Evolutionary conservation across 2,888 invertebrate genomes (phyloP), one percentile per base, ranked within the genome.

Genomic region (Apoderus coryli): DNA sequence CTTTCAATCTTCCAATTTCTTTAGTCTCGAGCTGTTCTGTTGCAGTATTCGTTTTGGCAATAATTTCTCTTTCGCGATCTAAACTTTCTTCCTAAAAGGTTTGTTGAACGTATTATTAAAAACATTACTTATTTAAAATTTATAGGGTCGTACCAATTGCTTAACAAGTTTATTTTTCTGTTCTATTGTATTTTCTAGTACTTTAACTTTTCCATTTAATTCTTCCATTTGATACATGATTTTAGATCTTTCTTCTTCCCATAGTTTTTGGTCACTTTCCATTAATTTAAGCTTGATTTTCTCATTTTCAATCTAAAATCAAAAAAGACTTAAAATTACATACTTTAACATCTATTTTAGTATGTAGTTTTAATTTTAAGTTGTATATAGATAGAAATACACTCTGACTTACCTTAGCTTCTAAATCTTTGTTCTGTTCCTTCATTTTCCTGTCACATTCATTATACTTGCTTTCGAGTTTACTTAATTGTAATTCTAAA

Each of bases 401-500:
- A n/a, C n/a, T n/a, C n/a, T n/a, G n/a, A n/a, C 42, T 49, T 59
- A 72, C 73, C 61, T 69, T 69, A 53, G 65, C 65, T 53, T 72
- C 72, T 44, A 72, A 57, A 52, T 68, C 67, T 28, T 63, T 45
- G 6, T 69, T 62, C 43, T 65, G 64, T 31, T 71, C 69, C 52
- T 67, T 72, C 37, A 65, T 63, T n/a, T 57, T 53, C 49, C 66
- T 71, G 46, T 72, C 73, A 38, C 59, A 57, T 46, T 68, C 65
- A 46, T 64, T 71, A 27, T 58, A 59, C 53, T 69, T 76, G n/a
- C 73, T 74, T 40, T 78, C 77, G 11, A 64, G 54, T 42, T 75
- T 74, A 47, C 70, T 73, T 2, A 74, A 44, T 56, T 76, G 74
- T 44, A 68, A 69, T 52, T 78, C 76, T 44, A 74, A 50, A 23